phyloP scores from a whole-genome alignment of 2,113 vertebrate genomes.

The Saccopteryx leptura region DNA sequence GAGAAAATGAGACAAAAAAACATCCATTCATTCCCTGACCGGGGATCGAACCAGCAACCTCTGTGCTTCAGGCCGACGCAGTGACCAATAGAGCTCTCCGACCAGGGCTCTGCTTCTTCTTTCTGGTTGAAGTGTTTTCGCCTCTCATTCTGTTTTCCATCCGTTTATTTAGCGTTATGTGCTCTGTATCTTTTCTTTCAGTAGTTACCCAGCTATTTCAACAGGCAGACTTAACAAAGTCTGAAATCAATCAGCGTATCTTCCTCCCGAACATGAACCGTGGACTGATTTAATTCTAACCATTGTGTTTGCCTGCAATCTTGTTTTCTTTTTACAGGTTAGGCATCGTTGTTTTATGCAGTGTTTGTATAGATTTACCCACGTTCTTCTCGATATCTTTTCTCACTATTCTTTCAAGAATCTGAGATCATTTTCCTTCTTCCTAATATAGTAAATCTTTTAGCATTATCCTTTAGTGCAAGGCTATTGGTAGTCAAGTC shows the following conservation, averaged over 20 bases:
- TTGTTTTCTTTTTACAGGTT: not conserved
- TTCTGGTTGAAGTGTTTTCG: not conserved
- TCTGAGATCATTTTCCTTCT: not conserved
- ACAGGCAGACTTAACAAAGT: conserved; percentile 19
- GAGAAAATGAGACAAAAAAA: no score
- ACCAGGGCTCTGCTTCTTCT: no score
- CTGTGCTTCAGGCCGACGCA: no score
- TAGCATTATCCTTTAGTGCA: not conserved
- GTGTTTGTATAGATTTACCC: not conserved
- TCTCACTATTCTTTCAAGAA: not conserved
- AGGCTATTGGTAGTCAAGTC: not conserved
- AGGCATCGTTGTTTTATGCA: not conserved
- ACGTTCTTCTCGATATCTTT: not conserved
- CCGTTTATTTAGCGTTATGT: not conserved
- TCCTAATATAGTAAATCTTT: not conserved
- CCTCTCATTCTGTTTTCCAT: not conserved
- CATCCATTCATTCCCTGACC: no score
- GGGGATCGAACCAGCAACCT: no score
- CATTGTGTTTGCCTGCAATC: not conserved
- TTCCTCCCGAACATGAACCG: not conserved
- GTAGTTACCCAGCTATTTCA: not conserved
- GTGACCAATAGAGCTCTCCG: no score
- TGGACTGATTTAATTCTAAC: not conserved
- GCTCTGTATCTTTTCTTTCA: not conserved
- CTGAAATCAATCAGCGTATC: not conserved